These are phyloP conservation scores for Drosophila lacertosa DNA, from an alignment of 1,140 invertebrate species.

Conservation along the genomic window DNA sequence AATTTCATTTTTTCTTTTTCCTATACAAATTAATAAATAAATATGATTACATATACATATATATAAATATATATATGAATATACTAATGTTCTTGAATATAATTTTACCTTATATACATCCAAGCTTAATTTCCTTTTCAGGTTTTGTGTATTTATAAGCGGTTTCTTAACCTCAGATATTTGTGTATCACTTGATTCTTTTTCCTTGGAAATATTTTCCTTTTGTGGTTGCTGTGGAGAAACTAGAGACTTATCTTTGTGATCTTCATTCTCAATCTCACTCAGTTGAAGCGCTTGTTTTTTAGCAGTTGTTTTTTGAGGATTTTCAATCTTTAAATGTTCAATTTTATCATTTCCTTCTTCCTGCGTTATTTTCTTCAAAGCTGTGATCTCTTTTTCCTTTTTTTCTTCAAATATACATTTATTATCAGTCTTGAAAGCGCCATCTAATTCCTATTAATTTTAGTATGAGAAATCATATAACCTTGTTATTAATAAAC, in stretches of 20 bases:
- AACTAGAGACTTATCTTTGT: no score
- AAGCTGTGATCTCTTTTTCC: not conserved
- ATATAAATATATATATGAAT: not conserved
- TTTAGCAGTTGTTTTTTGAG: not conserved
- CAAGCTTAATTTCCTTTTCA: not conserved
- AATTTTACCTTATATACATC: not conserved
- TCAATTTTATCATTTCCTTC: no score
- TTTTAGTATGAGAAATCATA: not conserved
- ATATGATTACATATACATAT: not conserved
- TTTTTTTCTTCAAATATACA: not conserved
- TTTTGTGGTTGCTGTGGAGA: no score
- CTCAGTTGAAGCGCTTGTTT: no score
- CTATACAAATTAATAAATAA: not conserved
- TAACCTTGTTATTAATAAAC: no score
- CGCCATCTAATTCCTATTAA: not conserved
- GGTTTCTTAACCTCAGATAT: not conserved
- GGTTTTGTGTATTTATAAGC: not conserved
- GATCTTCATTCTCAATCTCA: not conserved
- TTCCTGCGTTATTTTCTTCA: no score
- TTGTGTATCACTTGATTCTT: no score
- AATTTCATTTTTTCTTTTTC: not conserved
- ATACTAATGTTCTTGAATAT: not conserved
- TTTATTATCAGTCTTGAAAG: not conserved
- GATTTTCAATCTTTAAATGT: not conserved
- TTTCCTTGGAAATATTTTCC: no score